Base-by-base conservation (phyloP, 2,113 vertebrate genomes). In the Eptesicus fuscus region DNA sequence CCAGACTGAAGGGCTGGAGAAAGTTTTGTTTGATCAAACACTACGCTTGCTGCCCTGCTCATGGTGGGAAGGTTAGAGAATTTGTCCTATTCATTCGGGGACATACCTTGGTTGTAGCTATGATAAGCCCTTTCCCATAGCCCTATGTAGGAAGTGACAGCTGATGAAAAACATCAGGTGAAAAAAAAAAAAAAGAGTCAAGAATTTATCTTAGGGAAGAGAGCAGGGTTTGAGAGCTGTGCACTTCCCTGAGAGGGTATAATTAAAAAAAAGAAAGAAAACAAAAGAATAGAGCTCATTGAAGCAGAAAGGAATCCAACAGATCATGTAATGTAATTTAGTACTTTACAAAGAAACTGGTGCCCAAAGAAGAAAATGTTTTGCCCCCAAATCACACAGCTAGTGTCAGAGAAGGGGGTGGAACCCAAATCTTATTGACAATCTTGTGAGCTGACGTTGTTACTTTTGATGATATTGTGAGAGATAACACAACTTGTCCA, bases 21-120 rank as follows among this genome's bases (percentile, higher is more conserved):
- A 97, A 93, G n/a, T 67, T 69, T 56, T 91, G 94, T 94, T 53
- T 93, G 80, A 92, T 96, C 83, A 96, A 96, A 93, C 32, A 28
- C n/a, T 7, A 2, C 51, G 70, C 1, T 74, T 51, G 76, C 96
- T 37, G 8, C 59, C 40, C 44, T 91, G 25, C 67, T 89, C 76
- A 83, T 93, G 61, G 56, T 73, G 65, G 73, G 63, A 85, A 93
- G 93, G 73, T 91, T 90, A 88, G 84, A 59, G 18, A 80, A 90
- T 79, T 71, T 93, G 67, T 84, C 69, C 77, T 93, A 40, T 71
- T 90, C 77, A n/a, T 35, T 95, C 88, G 80, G 67, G 40, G 30
- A 42, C 79, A 82, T 44, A 63, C 56, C 40, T 97, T 94, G 95
- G 96, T 95, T 0, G 2, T 42, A 78, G 91, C 90, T 93, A 90